Percentiles rank a stretch among this genome's conserved stretches.
Conservation (phyloP, 2,113 vertebrate genomes). For the Collichthys lucidus region DNA sequence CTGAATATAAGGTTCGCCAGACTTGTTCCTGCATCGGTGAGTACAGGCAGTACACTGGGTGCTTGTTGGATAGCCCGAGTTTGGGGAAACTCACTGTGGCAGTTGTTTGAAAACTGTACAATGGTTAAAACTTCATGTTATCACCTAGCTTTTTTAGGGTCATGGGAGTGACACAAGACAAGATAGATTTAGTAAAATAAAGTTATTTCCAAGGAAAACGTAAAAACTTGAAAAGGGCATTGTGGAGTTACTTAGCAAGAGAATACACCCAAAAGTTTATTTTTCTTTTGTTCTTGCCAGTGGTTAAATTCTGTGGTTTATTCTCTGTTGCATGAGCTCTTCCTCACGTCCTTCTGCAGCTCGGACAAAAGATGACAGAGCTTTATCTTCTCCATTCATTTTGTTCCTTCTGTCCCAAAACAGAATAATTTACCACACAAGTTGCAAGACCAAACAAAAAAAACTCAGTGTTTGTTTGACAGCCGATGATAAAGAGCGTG, state of each 20-base stretch:
- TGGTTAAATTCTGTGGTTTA: constrained; percentile 21
- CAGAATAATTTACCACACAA: constrained; percentile 48
- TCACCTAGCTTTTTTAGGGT: too few species aligned
- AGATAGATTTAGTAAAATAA: too few species aligned
- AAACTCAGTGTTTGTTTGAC: constrained; percentile 8
- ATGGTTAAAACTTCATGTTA: neutral
- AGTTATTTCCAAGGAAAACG: neutral
- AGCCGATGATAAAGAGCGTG: constrained; percentile 31
- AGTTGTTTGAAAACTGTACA: neutral
- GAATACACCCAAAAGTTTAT: constrained; percentile 6
- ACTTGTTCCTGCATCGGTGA: neutral
- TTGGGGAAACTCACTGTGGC: neutral
- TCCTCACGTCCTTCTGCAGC: constrained; percentile 28
- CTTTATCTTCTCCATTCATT: neutral
- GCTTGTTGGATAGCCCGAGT: neutral
- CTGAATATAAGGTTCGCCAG: neutral
- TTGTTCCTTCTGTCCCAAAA: constrained; percentile 4
- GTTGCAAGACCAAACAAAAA: constrained; percentile 22
- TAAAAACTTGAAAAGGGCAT: neutral
- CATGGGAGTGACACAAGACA: too few species aligned
- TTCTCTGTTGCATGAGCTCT: constrained; percentile 1
- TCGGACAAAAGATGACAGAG: neutral
- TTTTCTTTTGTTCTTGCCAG: constrained; percentile 11
- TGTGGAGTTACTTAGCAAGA: neutral
- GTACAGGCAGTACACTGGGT: neutral